Conservation (phyloP, 1,140 invertebrate species). For the Leptonema lineaticorne region DNA sequence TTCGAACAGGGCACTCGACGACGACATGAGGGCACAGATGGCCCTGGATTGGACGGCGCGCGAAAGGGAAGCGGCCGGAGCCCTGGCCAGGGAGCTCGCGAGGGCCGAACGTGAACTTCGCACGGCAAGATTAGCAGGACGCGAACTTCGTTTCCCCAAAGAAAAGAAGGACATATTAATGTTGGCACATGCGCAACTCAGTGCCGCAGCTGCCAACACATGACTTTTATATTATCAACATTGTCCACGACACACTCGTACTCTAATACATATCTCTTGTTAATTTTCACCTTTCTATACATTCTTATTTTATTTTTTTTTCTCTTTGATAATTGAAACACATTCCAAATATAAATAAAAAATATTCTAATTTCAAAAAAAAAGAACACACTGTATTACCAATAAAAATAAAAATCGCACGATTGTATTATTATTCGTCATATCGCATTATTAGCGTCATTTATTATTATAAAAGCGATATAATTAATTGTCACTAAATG, state of each 20-base stretch:
- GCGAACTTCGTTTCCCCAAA: slow-evolving; percentile 90
- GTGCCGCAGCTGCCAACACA: slow-evolving; percentile 49
- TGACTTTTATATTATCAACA: slow-evolving; percentile 5
- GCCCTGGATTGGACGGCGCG: slow-evolving; percentile 92
- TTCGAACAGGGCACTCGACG: slow-evolving; percentile 84
- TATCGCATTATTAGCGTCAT: too few relatives aligned
- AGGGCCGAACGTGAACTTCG: slow-evolving; percentile 86
- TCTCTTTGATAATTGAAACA: too few relatives aligned
- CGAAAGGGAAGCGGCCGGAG: slow-evolving; percentile 79
- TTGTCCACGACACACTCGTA: neutral
- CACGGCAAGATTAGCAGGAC: slow-evolving; percentile 82
- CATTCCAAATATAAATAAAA: too few relatives aligned
- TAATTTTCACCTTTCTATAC: too few relatives aligned
- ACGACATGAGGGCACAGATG: slow-evolving; percentile 96
- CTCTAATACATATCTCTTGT: too few relatives aligned
- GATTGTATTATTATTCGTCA: too few relatives aligned
- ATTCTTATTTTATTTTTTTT: too few relatives aligned
- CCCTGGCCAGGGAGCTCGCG: slow-evolving; percentile 78
- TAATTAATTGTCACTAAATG: too few relatives aligned
- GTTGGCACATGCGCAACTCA: slow-evolving; percentile 79
- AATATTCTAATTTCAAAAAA: too few relatives aligned
- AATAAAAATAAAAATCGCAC: too few relatives aligned
- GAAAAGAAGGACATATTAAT: slow-evolving; percentile 94
- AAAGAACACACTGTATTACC: too few relatives aligned
- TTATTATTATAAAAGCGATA: too few relatives aligned